Conservation (phyloP, 1,140 invertebrate genomes). For the Atta texana region DNA sequence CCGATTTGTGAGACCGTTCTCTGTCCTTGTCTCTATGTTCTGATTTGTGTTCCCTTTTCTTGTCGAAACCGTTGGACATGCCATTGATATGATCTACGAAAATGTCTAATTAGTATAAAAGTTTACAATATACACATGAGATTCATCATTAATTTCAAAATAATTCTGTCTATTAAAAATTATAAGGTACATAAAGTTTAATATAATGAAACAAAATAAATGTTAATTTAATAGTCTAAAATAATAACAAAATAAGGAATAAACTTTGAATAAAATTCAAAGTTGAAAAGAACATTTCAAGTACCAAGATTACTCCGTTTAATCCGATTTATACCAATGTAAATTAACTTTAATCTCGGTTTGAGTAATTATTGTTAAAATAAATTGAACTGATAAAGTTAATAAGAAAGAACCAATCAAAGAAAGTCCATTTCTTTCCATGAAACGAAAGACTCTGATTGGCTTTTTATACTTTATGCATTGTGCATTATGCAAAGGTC, state of each 20-base stretch:
- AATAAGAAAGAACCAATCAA: too few species aligned
- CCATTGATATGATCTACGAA: slow-evolving; percentile 89
- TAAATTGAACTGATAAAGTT: too few species aligned
- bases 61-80: slow-evolving; percentile 90
- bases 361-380: too few species aligned
- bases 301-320: not conserved
- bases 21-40: slow-evolving; percentile 89
- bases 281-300: not conserved
- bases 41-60: slow-evolving; percentile 90
- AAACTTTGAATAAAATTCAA: not conserved
- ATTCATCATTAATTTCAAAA: not conserved
- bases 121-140: not conserved
- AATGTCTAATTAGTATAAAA: not conserved
- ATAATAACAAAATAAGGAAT: not conserved
- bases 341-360: too few species aligned
- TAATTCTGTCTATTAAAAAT: not conserved
- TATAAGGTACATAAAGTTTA: not conserved
- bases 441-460: too few species aligned
- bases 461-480: too few species aligned
- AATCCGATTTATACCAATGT: not conserved
- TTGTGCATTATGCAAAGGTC: too few species aligned
- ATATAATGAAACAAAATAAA: not conserved
- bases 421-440: too few species aligned
- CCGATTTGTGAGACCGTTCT: slow-evolving; percentile 87
- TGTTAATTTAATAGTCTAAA: not conserved